phyloP scores from a whole-genome alignment of 2,888 invertebrate genomes.

The Melangyna quadrimaculata region DNA sequence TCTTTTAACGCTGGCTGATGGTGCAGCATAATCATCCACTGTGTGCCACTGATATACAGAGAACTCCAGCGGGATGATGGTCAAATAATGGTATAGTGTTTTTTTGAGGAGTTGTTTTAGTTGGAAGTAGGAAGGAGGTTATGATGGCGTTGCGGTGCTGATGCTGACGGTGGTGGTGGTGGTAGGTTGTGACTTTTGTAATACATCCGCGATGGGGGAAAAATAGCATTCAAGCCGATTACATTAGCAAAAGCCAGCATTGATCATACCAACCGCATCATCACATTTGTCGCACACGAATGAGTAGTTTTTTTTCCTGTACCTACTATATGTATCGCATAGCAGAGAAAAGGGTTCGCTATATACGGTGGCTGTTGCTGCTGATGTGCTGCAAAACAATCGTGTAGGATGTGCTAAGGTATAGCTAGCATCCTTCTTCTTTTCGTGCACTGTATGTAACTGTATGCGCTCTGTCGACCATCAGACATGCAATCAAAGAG shows the following conservation, averaged over 20 bases:
- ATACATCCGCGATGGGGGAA: conserved; percentile 56
- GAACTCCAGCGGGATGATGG: conserved; percentile 7
- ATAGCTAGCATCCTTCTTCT: conserved; percentile 45
- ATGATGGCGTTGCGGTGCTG: conserved; percentile 25
- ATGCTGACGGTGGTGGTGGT: conserved; percentile 36
- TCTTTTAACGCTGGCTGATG: conserved; percentile 62
- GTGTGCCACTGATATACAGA: conserved; percentile 18
- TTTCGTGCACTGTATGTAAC: conserved; percentile 56
- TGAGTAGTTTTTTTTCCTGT: conserved; percentile 9
- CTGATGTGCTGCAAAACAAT: conserved; percentile 23
- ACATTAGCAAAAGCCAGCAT: conserved; percentile 61
- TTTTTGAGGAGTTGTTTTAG: background rate
- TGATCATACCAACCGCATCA: conserved; percentile 63
- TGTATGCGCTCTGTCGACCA: conserved; percentile 30
- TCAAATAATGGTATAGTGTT: background rate
- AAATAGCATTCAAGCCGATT: conserved; percentile 63
- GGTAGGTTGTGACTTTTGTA: conserved; percentile 42
- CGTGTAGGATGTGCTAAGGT: conserved; percentile 63
- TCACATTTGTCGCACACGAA: conserved; percentile 71
- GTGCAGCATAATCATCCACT: conserved; percentile 53
- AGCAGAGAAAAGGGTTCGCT: conserved; percentile 35
- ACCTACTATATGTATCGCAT: background rate
- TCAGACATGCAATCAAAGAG: conserved; percentile 61
- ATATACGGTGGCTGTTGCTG: conserved; percentile 20
- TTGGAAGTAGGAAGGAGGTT: background rate